Percentiles rank a stretch among this genome's conserved stretches.
These are phyloP conservation scores for Paramisgurnus dabryanus DNA, from an alignment of 2,113 vertebrate species.

Conservation along the genomic window DNA sequence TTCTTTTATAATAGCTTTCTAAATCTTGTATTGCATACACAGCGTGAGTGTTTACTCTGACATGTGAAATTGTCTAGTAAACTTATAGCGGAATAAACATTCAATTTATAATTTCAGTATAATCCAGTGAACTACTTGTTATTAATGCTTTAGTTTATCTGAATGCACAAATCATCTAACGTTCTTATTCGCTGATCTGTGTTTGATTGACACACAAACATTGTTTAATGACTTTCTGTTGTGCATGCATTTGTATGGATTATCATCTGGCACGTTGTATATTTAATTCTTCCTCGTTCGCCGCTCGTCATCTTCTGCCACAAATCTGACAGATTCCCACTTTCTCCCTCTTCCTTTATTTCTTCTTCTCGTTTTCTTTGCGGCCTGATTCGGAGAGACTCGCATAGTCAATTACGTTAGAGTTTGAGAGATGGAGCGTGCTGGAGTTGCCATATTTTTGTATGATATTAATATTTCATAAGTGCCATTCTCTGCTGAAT, in stretches of 20 bases:
- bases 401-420: constrained; percentile 79
- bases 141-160: background rate
- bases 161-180: constrained; percentile 25
- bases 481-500: constrained; percentile 78
- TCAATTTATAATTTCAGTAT: too few relatives aligned
- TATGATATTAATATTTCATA: constrained; percentile 82
- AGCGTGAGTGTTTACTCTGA: too few relatives aligned
- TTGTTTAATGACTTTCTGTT: background rate
- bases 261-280: constrained; percentile 6
- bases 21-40: too few relatives aligned
- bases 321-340: constrained; percentile 34
- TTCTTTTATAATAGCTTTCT: too few relatives aligned
- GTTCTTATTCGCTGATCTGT: too few relatives aligned
- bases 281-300: constrained; percentile 23
- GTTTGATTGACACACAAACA: constrained; percentile 23
- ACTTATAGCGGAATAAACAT: too few relatives aligned
- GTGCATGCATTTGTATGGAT: background rate
- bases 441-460: constrained; percentile 77
- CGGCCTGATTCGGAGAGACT: constrained; percentile 74
- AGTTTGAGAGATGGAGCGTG: constrained; percentile 74
- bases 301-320: constrained; percentile 18
- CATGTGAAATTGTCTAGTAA: too few relatives aligned
- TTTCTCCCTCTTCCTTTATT: constrained; percentile 25
- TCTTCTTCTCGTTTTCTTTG: constrained; percentile 37
- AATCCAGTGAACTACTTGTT: background rate